These are phyloP conservation scores for Hypsibius dujardini DNA, from an alignment of 1,140 invertebrate genomes.

Conservation along the genomic window DNA sequence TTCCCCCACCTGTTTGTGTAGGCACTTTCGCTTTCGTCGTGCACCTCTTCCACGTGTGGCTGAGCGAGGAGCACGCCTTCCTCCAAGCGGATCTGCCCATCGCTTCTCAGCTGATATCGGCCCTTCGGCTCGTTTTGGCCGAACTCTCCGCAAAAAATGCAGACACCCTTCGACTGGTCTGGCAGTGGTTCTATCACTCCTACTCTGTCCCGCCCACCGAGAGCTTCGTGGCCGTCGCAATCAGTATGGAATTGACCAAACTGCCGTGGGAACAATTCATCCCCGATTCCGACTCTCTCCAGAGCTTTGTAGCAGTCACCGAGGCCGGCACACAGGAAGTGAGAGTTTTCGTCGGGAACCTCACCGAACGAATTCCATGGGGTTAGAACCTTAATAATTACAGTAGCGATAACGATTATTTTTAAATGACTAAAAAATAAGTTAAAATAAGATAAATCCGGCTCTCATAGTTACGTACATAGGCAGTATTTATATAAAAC, in stretches of 20 bases:
- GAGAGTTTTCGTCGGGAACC: background rate
- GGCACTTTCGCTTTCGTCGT: no score
- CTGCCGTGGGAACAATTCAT: background rate
- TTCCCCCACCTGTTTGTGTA: no score
- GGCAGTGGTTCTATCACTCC: background rate
- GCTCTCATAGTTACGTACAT: no score
- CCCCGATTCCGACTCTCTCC: background rate
- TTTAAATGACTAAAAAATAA: background rate
- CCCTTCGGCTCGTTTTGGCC: background rate
- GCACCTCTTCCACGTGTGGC: no score
- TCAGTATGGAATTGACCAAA: background rate
- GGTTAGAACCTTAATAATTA: background rate
- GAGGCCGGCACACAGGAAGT: background rate
- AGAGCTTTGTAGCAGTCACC: background rate
- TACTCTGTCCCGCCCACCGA: background rate
- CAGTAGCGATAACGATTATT: background rate
- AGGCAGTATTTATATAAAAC: no score
- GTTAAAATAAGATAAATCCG: no score
- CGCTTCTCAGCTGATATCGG: background rate
- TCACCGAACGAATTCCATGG: background rate
- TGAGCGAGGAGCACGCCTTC: background rate
- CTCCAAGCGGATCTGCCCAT: background rate
- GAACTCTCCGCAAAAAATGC: background rate
- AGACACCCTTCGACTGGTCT: background rate
- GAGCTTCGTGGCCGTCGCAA: background rate